These are phyloP conservation scores for Canis aureus DNA, from an alignment of 2,113 vertebrate genomes.

Conservation along the genomic window DNA sequence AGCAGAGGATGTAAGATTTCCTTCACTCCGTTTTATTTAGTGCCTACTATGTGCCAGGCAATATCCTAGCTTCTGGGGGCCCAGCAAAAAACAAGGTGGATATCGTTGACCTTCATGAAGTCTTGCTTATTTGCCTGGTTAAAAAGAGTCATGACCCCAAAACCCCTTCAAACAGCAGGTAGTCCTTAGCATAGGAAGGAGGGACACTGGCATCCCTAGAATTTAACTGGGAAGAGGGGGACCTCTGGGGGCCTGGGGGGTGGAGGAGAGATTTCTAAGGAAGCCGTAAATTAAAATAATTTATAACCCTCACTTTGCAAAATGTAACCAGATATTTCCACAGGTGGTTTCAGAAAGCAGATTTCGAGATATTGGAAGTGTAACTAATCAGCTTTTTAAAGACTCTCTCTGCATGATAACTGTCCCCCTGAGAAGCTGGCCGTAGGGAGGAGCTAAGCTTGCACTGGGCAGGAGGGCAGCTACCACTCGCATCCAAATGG, in stretches of 20 bases:
- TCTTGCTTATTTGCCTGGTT: background rate
- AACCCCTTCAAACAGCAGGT: background rate
- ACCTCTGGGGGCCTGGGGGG: background rate
- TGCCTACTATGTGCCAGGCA: background rate
- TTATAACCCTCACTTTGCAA: background rate
- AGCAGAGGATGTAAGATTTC: background rate
- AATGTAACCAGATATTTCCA: background rate
- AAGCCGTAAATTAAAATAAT: background rate
- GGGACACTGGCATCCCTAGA: background rate
- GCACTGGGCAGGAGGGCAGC: background rate
- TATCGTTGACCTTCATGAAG: background rate
- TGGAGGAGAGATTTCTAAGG: background rate
- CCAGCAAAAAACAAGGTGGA: background rate
- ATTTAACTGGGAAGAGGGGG: background rate
- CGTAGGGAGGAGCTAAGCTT: background rate
- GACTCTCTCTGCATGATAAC: background rate
- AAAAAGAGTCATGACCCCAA: background rate
- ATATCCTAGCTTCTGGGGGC: background rate
- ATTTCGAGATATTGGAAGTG: background rate
- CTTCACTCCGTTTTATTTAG: background rate
- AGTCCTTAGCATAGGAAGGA: background rate
- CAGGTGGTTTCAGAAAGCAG: background rate
- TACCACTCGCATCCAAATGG: too few relatives aligned
- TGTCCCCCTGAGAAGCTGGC: background rate
- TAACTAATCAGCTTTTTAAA: background rate